These are phyloP conservation scores for Sebastes nivosus DNA, from an alignment of 2,797 vertebrate species.

Conservation along the genomic window DNA sequence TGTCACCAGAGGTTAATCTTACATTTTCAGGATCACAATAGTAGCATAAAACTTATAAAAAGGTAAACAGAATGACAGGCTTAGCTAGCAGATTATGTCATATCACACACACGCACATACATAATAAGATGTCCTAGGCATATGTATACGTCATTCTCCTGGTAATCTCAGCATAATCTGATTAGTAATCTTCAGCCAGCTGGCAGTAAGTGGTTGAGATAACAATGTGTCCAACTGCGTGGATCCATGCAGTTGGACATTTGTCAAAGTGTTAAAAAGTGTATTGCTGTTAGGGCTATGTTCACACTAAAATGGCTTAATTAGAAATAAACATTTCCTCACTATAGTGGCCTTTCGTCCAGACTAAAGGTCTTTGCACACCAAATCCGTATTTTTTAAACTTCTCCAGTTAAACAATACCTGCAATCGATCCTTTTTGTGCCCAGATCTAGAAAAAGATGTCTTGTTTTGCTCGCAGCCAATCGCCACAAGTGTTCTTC, in stretches of 20 bases:
- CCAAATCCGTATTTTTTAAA: too few relatives aligned
- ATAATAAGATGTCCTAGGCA: slow-evolving; percentile 24
- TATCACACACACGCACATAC: neutral
- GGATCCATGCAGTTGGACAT: neutral
- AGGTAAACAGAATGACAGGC: neutral
- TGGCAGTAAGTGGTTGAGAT: slow-evolving; percentile 57
- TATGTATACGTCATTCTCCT: slow-evolving; percentile 6
- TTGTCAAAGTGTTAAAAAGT: too few relatives aligned
- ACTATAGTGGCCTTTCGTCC: neutral
- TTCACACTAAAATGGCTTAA: neutral
- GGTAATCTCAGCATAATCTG: slow-evolving; percentile 63
- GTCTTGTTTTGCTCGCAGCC: too few relatives aligned
- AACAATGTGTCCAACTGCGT: neutral
- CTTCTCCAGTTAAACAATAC: too few relatives aligned
- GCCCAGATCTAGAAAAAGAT: too few relatives aligned
- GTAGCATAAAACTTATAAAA: neutral
- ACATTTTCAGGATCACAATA: neutral
- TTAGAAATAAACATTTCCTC: too few relatives aligned
- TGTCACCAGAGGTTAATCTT: neutral
- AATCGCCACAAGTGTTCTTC: too few relatives aligned
- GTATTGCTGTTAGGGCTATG: neutral
- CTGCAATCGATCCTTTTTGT: too few relatives aligned
- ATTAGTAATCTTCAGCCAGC: slow-evolving; percentile 45
- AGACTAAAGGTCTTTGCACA: neutral
- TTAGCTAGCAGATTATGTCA: slow-evolving; percentile 5